These are phyloP conservation scores for Tetheella fluctuosa DNA, from an alignment of 2,888 invertebrate genomes.

Conservation along the genomic window DNA sequence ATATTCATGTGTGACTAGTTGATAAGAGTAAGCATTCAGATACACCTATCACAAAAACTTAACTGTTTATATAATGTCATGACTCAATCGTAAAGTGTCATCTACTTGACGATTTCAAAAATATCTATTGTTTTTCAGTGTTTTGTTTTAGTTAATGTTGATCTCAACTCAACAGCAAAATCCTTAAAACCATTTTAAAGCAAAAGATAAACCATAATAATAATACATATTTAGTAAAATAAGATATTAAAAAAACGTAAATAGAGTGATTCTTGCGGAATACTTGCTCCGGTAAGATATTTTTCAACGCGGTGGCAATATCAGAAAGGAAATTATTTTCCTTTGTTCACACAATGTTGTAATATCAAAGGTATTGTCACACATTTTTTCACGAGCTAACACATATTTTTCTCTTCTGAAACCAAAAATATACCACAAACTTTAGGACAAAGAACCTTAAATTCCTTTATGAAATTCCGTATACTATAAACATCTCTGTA, in stretches of 20 bases:
- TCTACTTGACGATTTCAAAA: background rate
- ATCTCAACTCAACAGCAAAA: background rate
- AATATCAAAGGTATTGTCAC: background rate
- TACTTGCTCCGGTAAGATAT: background rate
- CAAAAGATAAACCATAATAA: no score
- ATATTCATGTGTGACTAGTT: background rate
- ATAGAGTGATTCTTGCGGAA: background rate
- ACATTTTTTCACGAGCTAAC: no score
- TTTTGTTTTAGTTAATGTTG: background rate
- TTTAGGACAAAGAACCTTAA: background rate
- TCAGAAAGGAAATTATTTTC: background rate
- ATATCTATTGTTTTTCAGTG: background rate
- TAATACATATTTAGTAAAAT: no score
- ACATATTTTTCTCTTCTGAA: background rate
- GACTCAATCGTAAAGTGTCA: no score
- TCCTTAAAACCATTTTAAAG: background rate
- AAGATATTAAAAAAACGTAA: background rate
- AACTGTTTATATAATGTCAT: no score
- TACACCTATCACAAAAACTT: no score
- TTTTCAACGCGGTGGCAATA: background rate
- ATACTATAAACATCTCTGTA: slow-evolving; percentile 9
- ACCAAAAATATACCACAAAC: background rate
- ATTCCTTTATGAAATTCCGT: slow-evolving; percentile 3
- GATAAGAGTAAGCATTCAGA: no score
- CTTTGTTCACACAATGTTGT: background rate